phyloP scores from a whole-genome alignment of 53 echinoderm and acorn worm genomes.

The Holothuria leucospilota region DNA sequence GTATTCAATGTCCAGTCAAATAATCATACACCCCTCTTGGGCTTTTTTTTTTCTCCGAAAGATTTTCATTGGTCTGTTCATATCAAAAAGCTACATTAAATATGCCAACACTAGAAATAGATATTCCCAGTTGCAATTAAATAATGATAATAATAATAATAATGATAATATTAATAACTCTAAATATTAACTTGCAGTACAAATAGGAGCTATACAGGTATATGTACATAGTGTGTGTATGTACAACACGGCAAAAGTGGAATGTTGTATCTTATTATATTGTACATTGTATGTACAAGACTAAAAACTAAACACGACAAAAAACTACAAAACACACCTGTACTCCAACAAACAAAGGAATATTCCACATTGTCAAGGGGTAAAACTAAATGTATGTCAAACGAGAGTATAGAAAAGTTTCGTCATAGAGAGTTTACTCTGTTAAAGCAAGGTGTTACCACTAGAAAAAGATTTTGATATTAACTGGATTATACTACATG shows the following conservation, averaged over 20 bases:
- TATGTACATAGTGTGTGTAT: slow-evolving; percentile 30
- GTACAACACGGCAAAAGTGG: slow-evolving; percentile 44
- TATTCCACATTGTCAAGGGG: no score
- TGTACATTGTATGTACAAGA: slow-evolving; percentile 31
- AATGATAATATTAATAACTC: slow-evolving; percentile 11
- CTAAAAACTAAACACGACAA: no score
- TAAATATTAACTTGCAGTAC: slow-evolving; percentile 19
- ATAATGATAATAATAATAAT: not conserved
- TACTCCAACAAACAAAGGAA: no score
- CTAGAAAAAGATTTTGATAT: no score
- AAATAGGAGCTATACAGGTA: slow-evolving; percentile 36
- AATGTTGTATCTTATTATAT: slow-evolving; percentile 17
- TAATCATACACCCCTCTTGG: not conserved
- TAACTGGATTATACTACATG: no score
- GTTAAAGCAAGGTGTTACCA: no score
- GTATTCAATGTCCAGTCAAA: slow-evolving; percentile 13
- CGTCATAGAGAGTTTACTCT: no score
- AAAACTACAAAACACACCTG: no score
- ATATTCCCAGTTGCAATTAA: slow-evolving; percentile 28
- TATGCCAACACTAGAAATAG: slow-evolving; percentile 35
- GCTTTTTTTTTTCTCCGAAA: slow-evolving; percentile 16
- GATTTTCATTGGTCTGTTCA: slow-evolving; percentile 31
- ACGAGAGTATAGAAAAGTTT: no score
- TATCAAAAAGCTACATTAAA: slow-evolving; percentile 42
- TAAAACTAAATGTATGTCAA: no score